Evolutionary conservation across 2,113 vertebrate genomes (phyloP), one percentile per base, ranked within the genome.

Genomic region (Pseudorectes ferrugineus): DNA sequence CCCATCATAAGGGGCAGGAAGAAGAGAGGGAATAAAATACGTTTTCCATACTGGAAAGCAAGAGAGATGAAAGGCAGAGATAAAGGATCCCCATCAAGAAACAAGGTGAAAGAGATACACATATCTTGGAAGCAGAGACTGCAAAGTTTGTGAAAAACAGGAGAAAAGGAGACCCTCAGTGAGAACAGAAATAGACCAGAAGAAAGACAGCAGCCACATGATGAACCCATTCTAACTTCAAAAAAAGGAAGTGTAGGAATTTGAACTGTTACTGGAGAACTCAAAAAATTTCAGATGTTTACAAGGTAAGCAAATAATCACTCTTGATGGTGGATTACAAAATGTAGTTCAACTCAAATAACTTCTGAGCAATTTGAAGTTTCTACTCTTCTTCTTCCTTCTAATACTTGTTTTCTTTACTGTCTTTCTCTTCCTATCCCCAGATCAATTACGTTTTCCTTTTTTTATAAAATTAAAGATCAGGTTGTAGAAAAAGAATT

Each of bases 61-160:
- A 58, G 33, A 81, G 52, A 95, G 78, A 92, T 82, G 92, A 96
- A 92, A 95, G 91, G 62, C 86, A 94, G 81, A 92, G 74, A 77
- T 42, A 75, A 71, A 81, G 38, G 48, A 79, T 54, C 70, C 67
- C 28, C 75, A 77, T 85, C 38, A 88, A 92, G 38, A 86, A 93
- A 49, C 10, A 59, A 94, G 63, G 80, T 88, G 48, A 86, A 94
- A 97, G 26, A 88, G 42, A 80, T 43, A 59, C 11, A 48, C 3
- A 1, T 75, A 54, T 80, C 78, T 85, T 89, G 36, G 65, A 90
- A 91, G 52, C 24, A 57, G 57, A 87, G 71, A 74, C 74, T 58
- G 49, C 31, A 73, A 82, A 79, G 43, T 46, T 79, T 4, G 7
- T 55, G 29, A 83, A 73, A 89, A 87, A 38, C 26, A 40, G n/a